Evolutionary conservation across 2,797 vertebrate genomes (phyloP).

Genomic region (Tragopan temminckii): DNA sequence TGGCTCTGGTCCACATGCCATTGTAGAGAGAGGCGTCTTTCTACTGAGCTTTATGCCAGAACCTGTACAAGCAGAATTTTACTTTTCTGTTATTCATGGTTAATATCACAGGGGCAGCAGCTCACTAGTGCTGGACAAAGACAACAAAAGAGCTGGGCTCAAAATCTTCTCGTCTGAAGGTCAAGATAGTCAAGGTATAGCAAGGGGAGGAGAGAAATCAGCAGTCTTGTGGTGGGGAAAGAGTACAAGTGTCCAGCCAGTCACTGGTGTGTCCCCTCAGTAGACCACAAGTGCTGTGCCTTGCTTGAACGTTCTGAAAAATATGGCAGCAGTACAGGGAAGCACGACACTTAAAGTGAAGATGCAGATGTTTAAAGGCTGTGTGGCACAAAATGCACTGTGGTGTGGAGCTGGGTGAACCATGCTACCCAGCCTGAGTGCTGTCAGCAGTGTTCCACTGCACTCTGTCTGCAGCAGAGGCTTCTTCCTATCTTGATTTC

Average conservation of each 20-base stretch:
- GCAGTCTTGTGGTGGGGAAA: background rate
- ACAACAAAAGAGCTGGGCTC: background rate
- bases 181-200: background rate
- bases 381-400: background rate
- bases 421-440: fast-evolving
- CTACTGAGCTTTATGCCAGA: background rate
- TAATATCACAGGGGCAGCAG: background rate
- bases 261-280: background rate
- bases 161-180: background rate
- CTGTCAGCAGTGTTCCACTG: background rate
- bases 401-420: background rate
- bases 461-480: conserved; percentile 16
- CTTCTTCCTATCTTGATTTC: conserved; percentile 9
- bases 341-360: background rate
- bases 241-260: background rate
- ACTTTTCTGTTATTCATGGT: background rate
- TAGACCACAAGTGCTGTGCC: background rate
- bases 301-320: background rate
- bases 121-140: background rate
- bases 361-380: background rate
- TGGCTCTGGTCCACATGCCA: background rate
- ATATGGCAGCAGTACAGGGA: background rate
- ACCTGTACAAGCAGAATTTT: background rate
- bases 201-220: background rate
- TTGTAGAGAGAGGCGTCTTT: background rate